Evolutionary conservation across 2,113 vertebrate species (phyloP).

Genomic region (Lagopus muta): DNA sequence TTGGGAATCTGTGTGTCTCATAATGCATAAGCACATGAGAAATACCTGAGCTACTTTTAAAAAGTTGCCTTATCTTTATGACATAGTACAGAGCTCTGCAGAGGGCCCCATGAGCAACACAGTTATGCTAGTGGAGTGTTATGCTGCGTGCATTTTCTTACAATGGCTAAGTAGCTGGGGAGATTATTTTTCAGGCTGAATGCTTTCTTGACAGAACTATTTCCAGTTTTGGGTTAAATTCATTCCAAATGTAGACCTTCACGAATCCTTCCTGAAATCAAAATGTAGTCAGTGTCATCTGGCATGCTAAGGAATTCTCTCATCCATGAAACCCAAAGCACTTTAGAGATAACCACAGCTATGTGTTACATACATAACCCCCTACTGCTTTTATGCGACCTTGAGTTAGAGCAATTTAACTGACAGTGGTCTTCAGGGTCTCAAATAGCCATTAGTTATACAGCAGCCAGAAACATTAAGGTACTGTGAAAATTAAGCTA

Average conservation of each 20-base stretch:
- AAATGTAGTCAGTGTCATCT: neutral
- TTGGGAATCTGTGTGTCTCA: neutral
- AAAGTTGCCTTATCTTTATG: neutral
- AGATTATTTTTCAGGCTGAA: neutral
- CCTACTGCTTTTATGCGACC: neutral
- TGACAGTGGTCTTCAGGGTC: neutral
- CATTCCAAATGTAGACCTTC: neutral
- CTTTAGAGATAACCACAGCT: neutral
- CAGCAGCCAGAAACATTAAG: neutral
- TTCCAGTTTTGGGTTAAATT: neutral
- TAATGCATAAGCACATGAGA: neutral
- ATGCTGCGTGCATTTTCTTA: neutral
- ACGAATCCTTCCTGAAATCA: neutral
- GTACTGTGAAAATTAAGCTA: neutral
- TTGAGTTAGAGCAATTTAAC: neutral
- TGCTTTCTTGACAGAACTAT: neutral
- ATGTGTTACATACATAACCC: neutral
- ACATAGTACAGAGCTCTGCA: neutral
- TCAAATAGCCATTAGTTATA: neutral
- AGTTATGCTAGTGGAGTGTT: neutral
- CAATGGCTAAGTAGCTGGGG: neutral
- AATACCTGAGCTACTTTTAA: neutral
- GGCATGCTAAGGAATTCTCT: neutral
- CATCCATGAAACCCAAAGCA: neutral
- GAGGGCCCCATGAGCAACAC: neutral